Evolutionary conservation across 2,797 vertebrate genomes (phyloP), one percentile per base, ranked within the genome.

Genomic region (Todus mexicanus): DNA sequence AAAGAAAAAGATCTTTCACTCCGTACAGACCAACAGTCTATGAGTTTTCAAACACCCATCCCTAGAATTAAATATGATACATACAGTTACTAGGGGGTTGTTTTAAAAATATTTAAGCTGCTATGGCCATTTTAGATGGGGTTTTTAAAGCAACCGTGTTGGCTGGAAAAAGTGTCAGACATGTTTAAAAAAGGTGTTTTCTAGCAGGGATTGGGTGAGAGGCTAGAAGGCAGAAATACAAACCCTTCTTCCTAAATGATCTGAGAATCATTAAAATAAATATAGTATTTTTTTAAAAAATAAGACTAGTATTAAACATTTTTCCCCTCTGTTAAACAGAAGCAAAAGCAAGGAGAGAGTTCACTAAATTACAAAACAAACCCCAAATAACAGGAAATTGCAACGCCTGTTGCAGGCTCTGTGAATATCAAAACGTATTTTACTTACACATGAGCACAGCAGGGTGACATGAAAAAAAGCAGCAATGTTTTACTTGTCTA

Each of bases 111-210:
- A 19, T 4, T 31, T 14, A 25, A 61, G 37, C 35, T 61, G 29
- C 72, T 64, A 38, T 11, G 13, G 78, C 64, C 61, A 69, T 92
- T 93, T 92, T 87, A 79, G 68, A 74, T 37, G 14, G 38, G 37
- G 5, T 66, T 91, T 56, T 75, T 86, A 75, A 69, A 84, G 56
- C 76, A 66, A 56, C 73, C 37, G 7, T 42, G 43, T 74, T 89
- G 37, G 54, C 48, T 72, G 64, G 71, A 76, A 71, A 87, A 51
- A 26, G 8, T 3, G 66, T 86, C 91, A 82, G 90, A 90, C 90
- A 91, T 94, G 42, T 51, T 91, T 71, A 88, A 92, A 92, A 76
- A 48, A 18, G 23, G 23, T 78, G 37, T n/a, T 88, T 75, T 79
- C 29, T 35, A 51, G 37, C 33, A 82, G 33, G 29, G 86, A 65